Base-by-base conservation (phyloP, 2,797 vertebrate genomes). In the Rhabdophis nuchalis region DNA sequence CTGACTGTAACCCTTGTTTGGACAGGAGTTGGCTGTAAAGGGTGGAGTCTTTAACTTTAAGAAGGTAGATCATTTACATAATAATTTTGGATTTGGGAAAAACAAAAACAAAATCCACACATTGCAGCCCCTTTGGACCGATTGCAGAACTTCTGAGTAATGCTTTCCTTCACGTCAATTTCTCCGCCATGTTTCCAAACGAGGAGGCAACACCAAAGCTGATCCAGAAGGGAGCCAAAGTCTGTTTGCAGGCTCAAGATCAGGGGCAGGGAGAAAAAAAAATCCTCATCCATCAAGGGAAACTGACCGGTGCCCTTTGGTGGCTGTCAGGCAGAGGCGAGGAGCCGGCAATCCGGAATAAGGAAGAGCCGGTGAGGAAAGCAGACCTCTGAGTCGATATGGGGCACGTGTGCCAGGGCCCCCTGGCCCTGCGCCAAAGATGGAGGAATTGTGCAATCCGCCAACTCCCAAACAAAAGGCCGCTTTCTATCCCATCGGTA, bases 261-360 rank as follows among this genome's bases (percentile, higher is more conserved):
- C 54, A 46, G 61, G 92, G 8, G 8, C 0, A 2, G 9, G 25
- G 23, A 5, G 29, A 1, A 18, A 52, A 7, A 2, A 27, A 52
- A 11, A 2, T n/a, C 29, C 27, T n/a, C n/a, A 41, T 61, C 46
- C 29, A 12, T 86, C 50, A 88, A 36, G 64, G 50, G 86, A 93
- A 93, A 14, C 23, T 14, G 58, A 57, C 46, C 23, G 2, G 46
- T 50, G 85, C 64, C 86, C 50, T 93, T 96, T 94, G 50, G 36
- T 13, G 8, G 54, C 10, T 0, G 29, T 58, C 13, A 32, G 23
- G 20, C 53, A 14, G 58, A n/a, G 41, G 93, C 96, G 97, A 98
- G 91, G 53, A 86, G 68, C 60, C 41, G 23, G 32, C 46, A 52
- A 23, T 27, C 72, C 8, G 32, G 16, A 90, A 87, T 82, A 91